These are phyloP conservation scores for Hexactinellida sp. DNA, from an alignment of 37 sponge, comb jelly and placozoan genomes.

Conservation along the genomic window DNA sequence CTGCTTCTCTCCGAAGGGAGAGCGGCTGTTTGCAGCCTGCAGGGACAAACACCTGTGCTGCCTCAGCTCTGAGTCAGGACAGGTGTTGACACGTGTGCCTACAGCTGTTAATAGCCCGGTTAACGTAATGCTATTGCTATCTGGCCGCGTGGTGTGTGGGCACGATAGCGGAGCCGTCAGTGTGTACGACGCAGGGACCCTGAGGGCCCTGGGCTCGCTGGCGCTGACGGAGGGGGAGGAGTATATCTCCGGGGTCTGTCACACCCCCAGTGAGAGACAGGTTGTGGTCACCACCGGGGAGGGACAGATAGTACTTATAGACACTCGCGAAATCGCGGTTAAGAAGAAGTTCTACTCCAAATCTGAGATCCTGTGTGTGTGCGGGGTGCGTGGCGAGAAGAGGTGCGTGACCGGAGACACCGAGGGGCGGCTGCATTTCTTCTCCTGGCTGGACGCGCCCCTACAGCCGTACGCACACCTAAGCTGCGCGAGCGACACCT, in stretches of 20 bases:
- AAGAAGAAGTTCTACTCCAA: not conserved
- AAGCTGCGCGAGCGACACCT: not conserved
- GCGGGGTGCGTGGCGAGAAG: not conserved
- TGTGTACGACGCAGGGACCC: not conserved
- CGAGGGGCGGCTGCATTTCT: not conserved
- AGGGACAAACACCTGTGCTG: not conserved
- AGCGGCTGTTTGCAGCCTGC: not conserved
- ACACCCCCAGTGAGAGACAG: conserved; percentile 9
- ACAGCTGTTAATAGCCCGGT: not conserved
- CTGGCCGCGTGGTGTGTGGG: not conserved
- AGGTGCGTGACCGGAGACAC: not conserved
- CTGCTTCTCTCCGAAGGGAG: not conserved
- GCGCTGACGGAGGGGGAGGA: not conserved
- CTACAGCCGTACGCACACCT: not conserved
- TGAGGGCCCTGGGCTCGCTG: not conserved
- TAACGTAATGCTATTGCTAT: not conserved
- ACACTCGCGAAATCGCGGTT: not conserved
- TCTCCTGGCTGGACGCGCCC: not conserved
- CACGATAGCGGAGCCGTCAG: not conserved
- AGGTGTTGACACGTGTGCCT: not conserved
- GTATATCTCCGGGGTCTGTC: not conserved
- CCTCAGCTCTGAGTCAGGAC: not conserved
- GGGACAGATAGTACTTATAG: not conserved
- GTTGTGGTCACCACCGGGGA: not conserved
- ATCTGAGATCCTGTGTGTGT: not conserved